phyloP scores from a whole-genome alignment of 2,888 invertebrate genomes.

The Melinaea marsaeus region DNA sequence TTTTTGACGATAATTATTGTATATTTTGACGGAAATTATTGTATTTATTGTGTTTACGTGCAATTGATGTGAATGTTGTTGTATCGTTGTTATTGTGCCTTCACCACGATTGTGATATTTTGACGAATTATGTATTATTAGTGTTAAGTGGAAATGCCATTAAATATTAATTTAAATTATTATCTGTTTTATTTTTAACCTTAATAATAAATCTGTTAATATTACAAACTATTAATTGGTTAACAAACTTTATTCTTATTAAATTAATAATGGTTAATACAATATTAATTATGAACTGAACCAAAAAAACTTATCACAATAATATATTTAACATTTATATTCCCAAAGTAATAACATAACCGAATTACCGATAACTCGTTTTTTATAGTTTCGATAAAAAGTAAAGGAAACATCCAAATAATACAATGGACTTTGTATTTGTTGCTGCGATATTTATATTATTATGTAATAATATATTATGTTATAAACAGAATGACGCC shows the following conservation, averaged over 20 bases:
- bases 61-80: constrained; percentile 24
- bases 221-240: background rate
- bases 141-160: constrained; percentile 37
- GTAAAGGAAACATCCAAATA: background rate
- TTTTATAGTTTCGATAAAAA: background rate
- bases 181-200: background rate
- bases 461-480: background rate
- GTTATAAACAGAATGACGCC: constrained; percentile 8
- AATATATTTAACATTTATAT: too few species aligned
- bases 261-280: too few species aligned
- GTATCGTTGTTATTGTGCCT: constrained; percentile 30
- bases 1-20: constrained; percentile 1
- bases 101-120: constrained; percentile 50
- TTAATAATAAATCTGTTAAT: background rate
- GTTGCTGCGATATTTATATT: background rate
- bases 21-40: background rate
- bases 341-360: too few species aligned
- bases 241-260: too few species aligned
- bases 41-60: constrained; percentile 15
- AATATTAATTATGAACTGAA: too few species aligned
- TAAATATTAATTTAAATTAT: constrained; percentile 17
- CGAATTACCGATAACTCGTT: background rate
- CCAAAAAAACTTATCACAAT: too few species aligned
- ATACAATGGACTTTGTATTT: background rate
- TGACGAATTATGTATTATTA: constrained; percentile 50